Percentiles rank a stretch among this genome's conserved stretches.
Conservation (phyloP, 2,888 invertebrate genomes). For the Peribatodes rhomboidaria region DNA sequence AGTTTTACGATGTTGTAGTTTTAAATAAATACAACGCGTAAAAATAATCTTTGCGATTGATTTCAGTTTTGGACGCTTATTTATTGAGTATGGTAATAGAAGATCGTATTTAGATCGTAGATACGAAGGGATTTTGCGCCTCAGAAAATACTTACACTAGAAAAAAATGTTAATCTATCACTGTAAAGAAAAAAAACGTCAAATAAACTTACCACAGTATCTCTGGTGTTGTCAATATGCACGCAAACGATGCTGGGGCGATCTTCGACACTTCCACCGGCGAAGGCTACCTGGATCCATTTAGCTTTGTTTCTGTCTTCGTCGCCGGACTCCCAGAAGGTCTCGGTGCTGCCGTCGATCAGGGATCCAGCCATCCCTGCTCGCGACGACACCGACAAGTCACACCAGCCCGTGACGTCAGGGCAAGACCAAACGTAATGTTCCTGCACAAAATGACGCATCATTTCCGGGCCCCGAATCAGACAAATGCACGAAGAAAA, state of each 20-base stretch:
- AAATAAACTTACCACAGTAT: constrained; percentile 89
- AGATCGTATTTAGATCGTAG: too few relatives aligned
- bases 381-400: constrained; percentile 96
- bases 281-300: constrained; percentile 88
- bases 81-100: too few relatives aligned
- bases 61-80: too few relatives aligned
- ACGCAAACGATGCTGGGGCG: constrained; percentile 92
- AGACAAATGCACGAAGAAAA: neutral
- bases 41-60: too few relatives aligned
- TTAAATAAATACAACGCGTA: too few relatives aligned
- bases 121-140: too few relatives aligned
- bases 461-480: neutral
- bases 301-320: constrained; percentile 98
- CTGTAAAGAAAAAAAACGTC: too few relatives aligned
- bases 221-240: constrained; percentile 97
- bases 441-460: constrained; percentile 54
- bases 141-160: too few relatives aligned
- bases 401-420: constrained; percentile 91
- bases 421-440: constrained; percentile 88
- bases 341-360: constrained; percentile 97
- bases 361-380: constrained; percentile 97
- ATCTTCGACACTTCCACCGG: constrained; percentile 76
- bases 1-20: too few relatives aligned
- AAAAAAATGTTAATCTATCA: too few relatives aligned
- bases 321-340: constrained; percentile 99